Percentiles rank a stretch among this genome's conserved stretches.
Conservation (phyloP, 1,140 invertebrate species). For the Lucilia sericata region DNA sequence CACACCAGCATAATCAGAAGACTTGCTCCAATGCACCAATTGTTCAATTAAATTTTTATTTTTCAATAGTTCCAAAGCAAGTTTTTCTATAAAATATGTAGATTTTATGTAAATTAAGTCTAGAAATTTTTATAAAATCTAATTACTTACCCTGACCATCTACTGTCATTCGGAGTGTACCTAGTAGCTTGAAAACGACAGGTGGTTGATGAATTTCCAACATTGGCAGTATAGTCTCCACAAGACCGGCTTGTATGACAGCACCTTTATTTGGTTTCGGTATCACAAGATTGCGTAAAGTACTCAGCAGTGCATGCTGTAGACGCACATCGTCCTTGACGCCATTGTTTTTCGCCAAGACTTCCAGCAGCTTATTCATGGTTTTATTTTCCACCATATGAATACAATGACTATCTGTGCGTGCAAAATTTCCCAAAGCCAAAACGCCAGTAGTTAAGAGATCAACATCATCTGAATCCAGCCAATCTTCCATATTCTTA, state of each 20-base stretch:
- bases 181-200: conserved; percentile 88
- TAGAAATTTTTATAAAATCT: neutral
- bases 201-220: conserved; percentile 80
- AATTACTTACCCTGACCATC: conserved; percentile 76
- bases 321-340: conserved; percentile 77
- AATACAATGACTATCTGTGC: conserved; percentile 85
- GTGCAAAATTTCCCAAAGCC: conserved; percentile 90
- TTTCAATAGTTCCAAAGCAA: conserved; percentile 61
- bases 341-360: conserved; percentile 72
- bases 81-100: conserved; percentile 53
- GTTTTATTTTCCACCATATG: conserved; percentile 85
- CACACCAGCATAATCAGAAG: conserved; percentile 84
- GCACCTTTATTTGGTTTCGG: conserved; percentile 80
- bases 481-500: conserved; percentile 79
- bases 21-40: conserved; percentile 82
- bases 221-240: conserved; percentile 80
- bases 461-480: conserved; percentile 79
- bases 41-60: conserved; percentile 66
- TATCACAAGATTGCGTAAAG: conserved; percentile 86
- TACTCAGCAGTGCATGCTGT: conserved; percentile 85
- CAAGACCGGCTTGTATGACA: conserved; percentile 79
- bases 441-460: conserved; percentile 84
- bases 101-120: too few relatives aligned
- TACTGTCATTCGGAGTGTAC: conserved; percentile 86
- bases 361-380: conserved; percentile 77